A percentile compares a stretch with the other conserved stretches of the same genome.
These are phyloP conservation scores for Verasper variegatus DNA, from an alignment of 2,113 vertebrate species.

Conservation along the genomic window DNA sequence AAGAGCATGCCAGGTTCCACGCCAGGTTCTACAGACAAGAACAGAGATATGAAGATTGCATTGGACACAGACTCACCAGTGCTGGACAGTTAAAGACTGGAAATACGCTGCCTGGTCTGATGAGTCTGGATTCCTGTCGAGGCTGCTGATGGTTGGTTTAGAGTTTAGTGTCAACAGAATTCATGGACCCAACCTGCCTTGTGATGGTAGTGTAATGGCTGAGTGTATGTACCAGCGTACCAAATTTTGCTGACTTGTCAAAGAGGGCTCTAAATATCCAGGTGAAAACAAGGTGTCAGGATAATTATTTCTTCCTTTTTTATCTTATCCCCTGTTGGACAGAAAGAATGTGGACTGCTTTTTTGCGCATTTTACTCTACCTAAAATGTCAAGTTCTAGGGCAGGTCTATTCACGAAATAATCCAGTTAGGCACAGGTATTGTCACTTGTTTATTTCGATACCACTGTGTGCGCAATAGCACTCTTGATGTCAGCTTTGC, in stretches of 20 bases:
- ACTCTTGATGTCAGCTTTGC: slow-evolving; percentile 32
- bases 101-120: too few relatives aligned
- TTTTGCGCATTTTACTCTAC: slow-evolving; percentile 34
- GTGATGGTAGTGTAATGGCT: background rate
- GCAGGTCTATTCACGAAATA: slow-evolving; percentile 60
- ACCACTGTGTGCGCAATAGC: slow-evolving; percentile 17
- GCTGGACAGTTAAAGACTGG: too few relatives aligned
- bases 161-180: too few relatives aligned
- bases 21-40: too few relatives aligned
- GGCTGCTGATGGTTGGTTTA: too few relatives aligned
- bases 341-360: slow-evolving; percentile 32
- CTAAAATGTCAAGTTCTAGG: slow-evolving; percentile 42
- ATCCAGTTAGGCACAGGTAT: slow-evolving; percentile 53
- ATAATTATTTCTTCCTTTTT: slow-evolving; percentile 21
- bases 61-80: too few relatives aligned
- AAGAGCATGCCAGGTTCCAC: too few relatives aligned
- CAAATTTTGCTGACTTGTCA: slow-evolving; percentile 31
- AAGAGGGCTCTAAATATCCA: slow-evolving; percentile 16
- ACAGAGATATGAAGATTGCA: too few relatives aligned
- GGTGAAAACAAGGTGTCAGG: slow-evolving; percentile 39
- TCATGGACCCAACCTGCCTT: background rate
- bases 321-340: background rate
- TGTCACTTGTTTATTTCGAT: slow-evolving; percentile 48
- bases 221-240: background rate
- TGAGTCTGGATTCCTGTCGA: too few relatives aligned